These are phyloP conservation scores for Bombus waltoni DNA, from an alignment of 1,140 invertebrate genomes.

Conservation along the genomic window DNA sequence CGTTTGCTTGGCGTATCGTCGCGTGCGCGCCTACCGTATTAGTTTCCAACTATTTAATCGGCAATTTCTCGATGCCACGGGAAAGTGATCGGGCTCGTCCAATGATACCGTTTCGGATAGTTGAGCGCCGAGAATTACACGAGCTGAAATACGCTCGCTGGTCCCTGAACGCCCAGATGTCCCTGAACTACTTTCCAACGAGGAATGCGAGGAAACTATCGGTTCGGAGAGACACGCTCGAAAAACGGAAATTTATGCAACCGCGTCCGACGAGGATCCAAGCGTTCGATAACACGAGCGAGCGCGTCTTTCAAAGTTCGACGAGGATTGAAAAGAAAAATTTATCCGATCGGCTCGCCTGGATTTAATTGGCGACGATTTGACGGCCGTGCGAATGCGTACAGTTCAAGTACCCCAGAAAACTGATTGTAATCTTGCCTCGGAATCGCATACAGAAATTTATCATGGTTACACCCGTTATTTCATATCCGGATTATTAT, in stretches of 20 bases:
- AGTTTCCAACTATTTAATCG: not conserved
- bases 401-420: not conserved
- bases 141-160: not conserved
- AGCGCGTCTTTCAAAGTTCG: not conserved
- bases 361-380: not conserved
- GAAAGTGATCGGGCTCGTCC: not conserved
- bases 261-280: not conserved
- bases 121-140: slow-evolving; percentile 13
- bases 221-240: not conserved
- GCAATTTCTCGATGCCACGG: not conserved
- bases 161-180: not conserved
- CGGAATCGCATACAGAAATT: slow-evolving; percentile 9
- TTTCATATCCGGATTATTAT: slow-evolving; percentile 50
- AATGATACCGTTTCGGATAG: slow-evolving; percentile 28
- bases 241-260: not conserved
- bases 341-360: not conserved
- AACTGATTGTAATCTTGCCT: slow-evolving; percentile 31
- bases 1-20: not conserved
- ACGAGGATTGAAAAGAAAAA: not conserved
- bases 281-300: not conserved
- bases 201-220: not conserved
- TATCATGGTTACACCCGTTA: slow-evolving; percentile 41
- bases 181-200: slow-evolving; percentile 50
- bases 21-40: not conserved
- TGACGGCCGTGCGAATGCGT: not conserved